Conservation (phyloP, 2,113 vertebrate species). For the Callionymus lyra region DNA sequence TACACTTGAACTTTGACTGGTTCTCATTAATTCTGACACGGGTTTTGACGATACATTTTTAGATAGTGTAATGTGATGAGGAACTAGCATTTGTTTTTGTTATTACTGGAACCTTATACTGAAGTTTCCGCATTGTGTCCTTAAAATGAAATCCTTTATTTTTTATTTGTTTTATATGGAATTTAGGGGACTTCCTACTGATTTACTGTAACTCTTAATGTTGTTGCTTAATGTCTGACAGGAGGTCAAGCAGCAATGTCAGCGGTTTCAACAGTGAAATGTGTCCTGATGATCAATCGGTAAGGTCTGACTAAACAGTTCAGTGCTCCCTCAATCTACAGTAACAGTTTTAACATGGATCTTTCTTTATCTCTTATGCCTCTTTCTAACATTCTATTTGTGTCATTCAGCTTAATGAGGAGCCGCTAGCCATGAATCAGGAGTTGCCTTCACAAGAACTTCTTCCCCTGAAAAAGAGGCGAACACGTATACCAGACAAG, state of each 20-base stretch:
- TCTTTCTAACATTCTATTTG: too few relatives aligned
- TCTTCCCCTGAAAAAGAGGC: constrained; percentile 73
- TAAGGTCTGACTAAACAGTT: constrained; percentile 56
- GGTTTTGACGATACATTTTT: background rate
- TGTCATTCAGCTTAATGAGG: constrained; percentile 73
- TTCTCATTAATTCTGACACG: background rate
- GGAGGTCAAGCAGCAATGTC: constrained; percentile 88
- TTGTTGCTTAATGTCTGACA: constrained; percentile 36
- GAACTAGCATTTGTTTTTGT: background rate
- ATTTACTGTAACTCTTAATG: background rate
- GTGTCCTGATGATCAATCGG: constrained; percentile 86
- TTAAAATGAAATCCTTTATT: too few relatives aligned
- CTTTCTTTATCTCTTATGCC: background rate
- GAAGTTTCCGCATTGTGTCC: too few relatives aligned
- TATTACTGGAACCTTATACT: too few relatives aligned
- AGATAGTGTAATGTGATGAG: too few relatives aligned
- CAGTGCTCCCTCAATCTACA: too few relatives aligned
- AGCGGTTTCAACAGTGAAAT: constrained; percentile 92
- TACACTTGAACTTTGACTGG: constrained; percentile 1
- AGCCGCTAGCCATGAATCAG: constrained; percentile 63
- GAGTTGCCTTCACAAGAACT: constrained; percentile 64
- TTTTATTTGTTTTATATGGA: too few relatives aligned
- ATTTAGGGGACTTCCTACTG: too few relatives aligned
- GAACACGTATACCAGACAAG: constrained; percentile 83
- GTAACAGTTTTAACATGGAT: background rate